Base-by-base conservation (phyloP, 2,888 invertebrate species). In the Plutella xylostella region DNA sequence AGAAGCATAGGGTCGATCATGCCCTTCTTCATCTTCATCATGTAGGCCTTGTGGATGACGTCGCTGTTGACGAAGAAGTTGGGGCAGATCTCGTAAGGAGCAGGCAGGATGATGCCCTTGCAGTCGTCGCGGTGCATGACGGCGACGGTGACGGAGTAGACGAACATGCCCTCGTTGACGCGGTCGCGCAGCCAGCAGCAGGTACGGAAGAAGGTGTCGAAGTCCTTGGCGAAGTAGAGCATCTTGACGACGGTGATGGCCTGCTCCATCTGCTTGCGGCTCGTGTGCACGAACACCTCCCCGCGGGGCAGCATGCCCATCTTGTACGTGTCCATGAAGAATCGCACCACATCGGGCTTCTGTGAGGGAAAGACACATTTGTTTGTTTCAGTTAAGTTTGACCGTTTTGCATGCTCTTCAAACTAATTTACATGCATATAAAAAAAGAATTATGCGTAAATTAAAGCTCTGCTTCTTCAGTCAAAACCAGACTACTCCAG, bases 21-120 rank as follows among this genome's bases (percentile, higher is more conserved):
- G 28, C 86, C 88, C 42, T 87, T 88, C 55, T 87, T 85, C 82
- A 87, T 86, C 63, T 87, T 87, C 69, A 89, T 80, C 65, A 86
- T 78, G 56, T 88, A 85, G 1, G 89, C 91, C 58, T 89, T 86
- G 59, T 89, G 86, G 55, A 93, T 89, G 57, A 90, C 84, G 58
- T 90, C 87, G 56, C 87, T 78, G 72, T 90, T 89, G 64, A 92
- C 88, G 84, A 91, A 92, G 73, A 88, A 87, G 68, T 91, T 88
- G 2, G 93, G 93, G 72, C 89, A 87, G 66, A 92, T 87, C 72
- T 93, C 93, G 63, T 92, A 92, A 34, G 88, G 87, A 20, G 91
- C 86, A 19, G 93, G 92, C 18, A 92, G 67, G 38, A 87, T 79
- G 52, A 92, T 75, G 40, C 89, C 90, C 47, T 84, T 77, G 67